These are phyloP conservation scores for Endotricha flammealis DNA, from an alignment of 2,888 invertebrate genomes.

Conservation along the genomic window DNA sequence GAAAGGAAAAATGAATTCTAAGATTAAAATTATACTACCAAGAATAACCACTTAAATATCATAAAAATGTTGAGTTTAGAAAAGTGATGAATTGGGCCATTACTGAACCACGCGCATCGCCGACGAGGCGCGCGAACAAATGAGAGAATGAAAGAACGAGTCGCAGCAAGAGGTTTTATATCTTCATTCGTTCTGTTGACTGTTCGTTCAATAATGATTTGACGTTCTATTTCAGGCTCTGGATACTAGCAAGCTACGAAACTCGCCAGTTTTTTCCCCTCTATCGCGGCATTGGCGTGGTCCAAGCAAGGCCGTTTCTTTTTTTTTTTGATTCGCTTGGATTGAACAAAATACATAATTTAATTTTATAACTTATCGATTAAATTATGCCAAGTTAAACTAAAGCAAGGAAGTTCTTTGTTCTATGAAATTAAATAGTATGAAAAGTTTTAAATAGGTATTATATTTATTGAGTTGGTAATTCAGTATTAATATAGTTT, in stretches of 20 bases:
- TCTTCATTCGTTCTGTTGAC: neutral
- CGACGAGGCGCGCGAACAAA: slow-evolving; percentile 68
- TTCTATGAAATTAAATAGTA: too few relatives aligned
- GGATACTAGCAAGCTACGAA: neutral
- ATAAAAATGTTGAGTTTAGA: slow-evolving; percentile 73
- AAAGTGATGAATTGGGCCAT: slow-evolving; percentile 68
- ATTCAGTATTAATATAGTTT: too few relatives aligned
- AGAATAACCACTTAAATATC: slow-evolving; percentile 65
- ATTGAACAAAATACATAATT: too few relatives aligned
- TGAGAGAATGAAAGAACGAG: slow-evolving; percentile 38
- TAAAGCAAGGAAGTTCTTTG: too few relatives aligned
- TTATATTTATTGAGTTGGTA: too few relatives aligned
- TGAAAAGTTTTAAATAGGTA: too few relatives aligned
- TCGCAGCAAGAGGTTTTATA: slow-evolving; percentile 2
- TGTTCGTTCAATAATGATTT: neutral
- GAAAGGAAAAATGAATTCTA: slow-evolving; percentile 49
- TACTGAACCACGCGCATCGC: slow-evolving; percentile 68
- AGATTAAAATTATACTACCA: slow-evolving; percentile 68
- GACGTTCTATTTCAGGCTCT: neutral
- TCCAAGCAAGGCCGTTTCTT: too few relatives aligned
- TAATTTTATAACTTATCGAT: too few relatives aligned
- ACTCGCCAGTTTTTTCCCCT: too few relatives aligned
- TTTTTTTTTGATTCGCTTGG: too few relatives aligned
- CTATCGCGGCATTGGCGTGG: too few relatives aligned
- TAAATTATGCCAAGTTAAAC: too few relatives aligned